Evolutionary conservation across 1,140 invertebrate genomes (phyloP).

Genomic region (Formica exsecta): DNA sequence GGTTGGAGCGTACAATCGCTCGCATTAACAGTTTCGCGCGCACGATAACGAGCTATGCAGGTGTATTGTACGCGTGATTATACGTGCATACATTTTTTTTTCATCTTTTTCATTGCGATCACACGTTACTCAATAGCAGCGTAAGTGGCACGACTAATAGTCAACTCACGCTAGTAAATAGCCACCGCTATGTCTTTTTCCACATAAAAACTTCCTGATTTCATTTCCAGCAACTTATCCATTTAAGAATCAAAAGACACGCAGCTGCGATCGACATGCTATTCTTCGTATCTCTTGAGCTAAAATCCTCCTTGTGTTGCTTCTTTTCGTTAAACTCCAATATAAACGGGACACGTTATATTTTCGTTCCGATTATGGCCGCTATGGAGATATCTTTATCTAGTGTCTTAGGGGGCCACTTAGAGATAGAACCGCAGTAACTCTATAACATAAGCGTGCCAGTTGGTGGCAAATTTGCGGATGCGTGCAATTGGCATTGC

Average conservation of each 20-base stretch:
- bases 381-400: conserved; percentile 62
- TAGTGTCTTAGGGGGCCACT: conserved; percentile 67
- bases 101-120: conserved; percentile 16
- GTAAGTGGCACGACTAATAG: conserved; percentile 30
- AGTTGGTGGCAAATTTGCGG: conserved; percentile 85
- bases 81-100: background rate
- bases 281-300: background rate
- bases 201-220: conserved; percentile 13
- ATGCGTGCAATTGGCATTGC: conserved; percentile 85
- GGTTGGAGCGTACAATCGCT: conserved; percentile 23
- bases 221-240: background rate
- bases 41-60: conserved; percentile 56
- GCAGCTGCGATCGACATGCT: background rate
- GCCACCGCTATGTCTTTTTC: background rate
- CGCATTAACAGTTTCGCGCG: conserved; percentile 60
- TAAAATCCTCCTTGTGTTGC: background rate
- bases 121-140: conserved; percentile 36
- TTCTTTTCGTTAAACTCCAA: background rate
- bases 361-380: background rate
- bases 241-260: background rate
- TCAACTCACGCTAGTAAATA: conserved; percentile 52
- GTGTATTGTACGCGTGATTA: conserved; percentile 22
- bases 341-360: background rate
- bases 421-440: conserved; percentile 77
- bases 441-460: conserved; percentile 83